Conservation (phyloP, 2,888 invertebrate genomes). For the Eustalomyia histrio region DNA sequence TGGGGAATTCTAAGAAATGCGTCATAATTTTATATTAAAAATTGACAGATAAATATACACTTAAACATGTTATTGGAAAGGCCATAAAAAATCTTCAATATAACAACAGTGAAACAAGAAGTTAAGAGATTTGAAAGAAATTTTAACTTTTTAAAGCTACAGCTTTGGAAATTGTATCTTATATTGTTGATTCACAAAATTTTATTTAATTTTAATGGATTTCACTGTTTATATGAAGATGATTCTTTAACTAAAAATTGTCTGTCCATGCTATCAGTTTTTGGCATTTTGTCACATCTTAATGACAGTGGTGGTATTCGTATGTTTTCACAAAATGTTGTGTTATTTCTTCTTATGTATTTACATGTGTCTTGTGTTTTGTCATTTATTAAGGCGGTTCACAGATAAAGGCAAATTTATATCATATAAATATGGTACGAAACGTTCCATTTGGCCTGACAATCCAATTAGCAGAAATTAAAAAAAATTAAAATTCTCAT, state of each 20-base stretch:
- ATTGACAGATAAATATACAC: constrained; percentile 55
- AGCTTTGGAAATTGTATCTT: no score
- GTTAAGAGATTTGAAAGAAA: neutral
- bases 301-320: neutral
- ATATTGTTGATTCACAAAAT: no score
- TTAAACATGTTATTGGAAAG: constrained; percentile 36
- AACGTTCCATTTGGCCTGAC: constrained; percentile 69
- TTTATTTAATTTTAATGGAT: neutral
- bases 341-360: neutral
- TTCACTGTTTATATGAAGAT: neutral
- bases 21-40: constrained; percentile 66
- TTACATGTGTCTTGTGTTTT: neutral
- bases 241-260: no score
- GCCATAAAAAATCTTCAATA: constrained; percentile 18
- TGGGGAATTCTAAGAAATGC: constrained; percentile 64
- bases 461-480: constrained; percentile 76
- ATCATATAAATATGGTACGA: constrained; percentile 45
- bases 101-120: constrained; percentile 21
- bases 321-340: neutral
- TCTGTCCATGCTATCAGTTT: neutral
- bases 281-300: constrained; percentile 55
- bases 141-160: no score
- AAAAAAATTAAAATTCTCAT: constrained; percentile 68
- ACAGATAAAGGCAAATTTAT: constrained; percentile 74
- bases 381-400: constrained; percentile 47